phyloP scores from a whole-genome alignment of 2,113 vertebrate species.

The Eleginops maclovinus region DNA sequence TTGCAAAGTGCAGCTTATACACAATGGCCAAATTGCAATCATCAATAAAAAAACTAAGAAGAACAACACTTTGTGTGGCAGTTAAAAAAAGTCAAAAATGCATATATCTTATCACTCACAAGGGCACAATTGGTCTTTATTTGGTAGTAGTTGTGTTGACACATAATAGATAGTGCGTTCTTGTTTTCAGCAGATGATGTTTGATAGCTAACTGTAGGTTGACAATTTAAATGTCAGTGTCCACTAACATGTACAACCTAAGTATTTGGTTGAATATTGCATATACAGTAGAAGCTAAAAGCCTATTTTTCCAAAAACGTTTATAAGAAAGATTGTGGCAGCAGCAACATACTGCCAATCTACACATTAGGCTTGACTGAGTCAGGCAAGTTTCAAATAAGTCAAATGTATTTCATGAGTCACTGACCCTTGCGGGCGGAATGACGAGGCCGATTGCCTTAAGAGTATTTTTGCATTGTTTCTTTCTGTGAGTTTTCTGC shows the following conservation, averaged over 20 bases:
- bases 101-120: too few relatives aligned
- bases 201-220: conserved; percentile 11
- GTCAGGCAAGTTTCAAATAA: conserved; percentile 26
- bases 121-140: too few relatives aligned
- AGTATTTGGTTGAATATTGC: conserved; percentile 1
- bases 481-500: background rate
- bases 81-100: too few relatives aligned
- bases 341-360: background rate
- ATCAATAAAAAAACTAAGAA: too few relatives aligned
- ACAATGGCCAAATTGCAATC: too few relatives aligned
- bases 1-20: too few relatives aligned
- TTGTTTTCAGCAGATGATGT: conserved; percentile 7
- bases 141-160: conserved; percentile 1
- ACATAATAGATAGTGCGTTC: conserved; percentile 3
- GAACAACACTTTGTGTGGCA: too few relatives aligned
- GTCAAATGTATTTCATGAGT: conserved; percentile 25
- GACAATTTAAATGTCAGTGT: background rate
- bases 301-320: background rate
- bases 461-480: conserved; percentile 10
- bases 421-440: background rate
- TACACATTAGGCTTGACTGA: background rate
- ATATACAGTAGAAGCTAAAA: background rate
- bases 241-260: background rate
- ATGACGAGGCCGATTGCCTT: conserved; percentile 2
- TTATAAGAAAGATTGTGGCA: background rate